Conservation (phyloP, 2,888 invertebrate genomes). For the Chloromyia formosa region DNA sequence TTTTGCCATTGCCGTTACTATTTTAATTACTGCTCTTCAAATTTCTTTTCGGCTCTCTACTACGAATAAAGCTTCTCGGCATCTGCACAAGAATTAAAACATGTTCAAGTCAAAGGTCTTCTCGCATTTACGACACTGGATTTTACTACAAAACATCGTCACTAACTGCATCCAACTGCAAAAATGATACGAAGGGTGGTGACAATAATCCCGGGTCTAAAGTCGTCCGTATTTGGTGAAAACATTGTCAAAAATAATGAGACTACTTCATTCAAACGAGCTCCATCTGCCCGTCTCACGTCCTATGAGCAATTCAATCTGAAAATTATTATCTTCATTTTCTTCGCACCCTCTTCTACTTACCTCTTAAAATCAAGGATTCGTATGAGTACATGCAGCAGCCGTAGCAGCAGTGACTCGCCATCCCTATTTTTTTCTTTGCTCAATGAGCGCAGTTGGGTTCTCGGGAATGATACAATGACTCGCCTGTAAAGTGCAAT, state of each 20-base stretch:
- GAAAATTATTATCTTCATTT: slow-evolving; percentile 5
- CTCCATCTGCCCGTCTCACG: background rate
- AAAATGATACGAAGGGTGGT: no score
- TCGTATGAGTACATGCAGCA: background rate
- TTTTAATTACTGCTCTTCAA: no score
- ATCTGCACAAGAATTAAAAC: no score
- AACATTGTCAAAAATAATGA: slow-evolving; percentile 20
- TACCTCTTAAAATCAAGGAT: background rate
- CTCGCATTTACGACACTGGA: no score
- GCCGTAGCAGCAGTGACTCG: no score
- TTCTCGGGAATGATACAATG: slow-evolving; percentile 3
- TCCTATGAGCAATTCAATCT: slow-evolving; percentile 1
- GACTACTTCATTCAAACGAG: slow-evolving; percentile 10
- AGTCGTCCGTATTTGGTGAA: background rate
- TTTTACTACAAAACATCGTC: no score
- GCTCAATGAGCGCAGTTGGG: background rate
- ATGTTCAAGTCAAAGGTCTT: no score
- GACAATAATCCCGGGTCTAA: no score
- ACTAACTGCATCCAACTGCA: no score
- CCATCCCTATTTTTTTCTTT: background rate
- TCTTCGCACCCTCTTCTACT: slow-evolving; percentile 2
- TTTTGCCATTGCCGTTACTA: no score
- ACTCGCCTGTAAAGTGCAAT: slow-evolving; percentile 15
- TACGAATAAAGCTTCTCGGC: no score
- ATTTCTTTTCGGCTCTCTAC: no score